Base-by-base conservation (phyloP, 2,113 vertebrate species). In the Symphodus melops region DNA sequence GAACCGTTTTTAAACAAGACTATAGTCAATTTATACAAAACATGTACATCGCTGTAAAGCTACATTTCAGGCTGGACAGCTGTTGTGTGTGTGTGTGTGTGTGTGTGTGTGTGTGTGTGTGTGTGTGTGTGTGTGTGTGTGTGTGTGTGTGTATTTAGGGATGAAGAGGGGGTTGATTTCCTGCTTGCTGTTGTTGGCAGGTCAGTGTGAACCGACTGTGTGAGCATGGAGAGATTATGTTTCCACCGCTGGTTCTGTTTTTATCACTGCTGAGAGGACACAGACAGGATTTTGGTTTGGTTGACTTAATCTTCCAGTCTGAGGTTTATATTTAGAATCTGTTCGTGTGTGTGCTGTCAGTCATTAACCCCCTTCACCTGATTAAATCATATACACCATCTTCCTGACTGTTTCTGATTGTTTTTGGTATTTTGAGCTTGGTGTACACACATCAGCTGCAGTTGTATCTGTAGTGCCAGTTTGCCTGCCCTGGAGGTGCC, bases 141-240 rank as follows among this genome's bases (percentile, higher is more conserved):
- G 28, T 33, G 28, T 33, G 28, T 33, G 28, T 33, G 28, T 33
- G 28, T 33, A 33, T 69, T 52, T 23, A 54, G 42, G 46, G 71
- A 23, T 58, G 46, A 9, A 41, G 68, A 9, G 57, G 66, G 74
- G 74, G 62, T 53, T 77, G 78, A 61, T 73, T 56, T 66, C 9
- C 42, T 56, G 68, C 64, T 60, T 76, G 84, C 72, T 88, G 86
- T 79, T 86, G 84, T 88, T 92, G 90, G 84, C 89, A 90, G 88
- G 83, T 90, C 82, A 82, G 51, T 78, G 85, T 68, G 81, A 85
- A 80, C 64, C 73, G 67, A 71, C 81, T 89, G 86, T 87, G 80
- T 86, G 83, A 90, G 90, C 77, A 89, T 33, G 53, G 55, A 77
- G 75, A 83, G 92, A 92, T 92, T 92, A 93, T 85, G 75, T 90